Base-by-base conservation (phyloP, 2,888 invertebrate species). In the Scaptomyza flava region DNA sequence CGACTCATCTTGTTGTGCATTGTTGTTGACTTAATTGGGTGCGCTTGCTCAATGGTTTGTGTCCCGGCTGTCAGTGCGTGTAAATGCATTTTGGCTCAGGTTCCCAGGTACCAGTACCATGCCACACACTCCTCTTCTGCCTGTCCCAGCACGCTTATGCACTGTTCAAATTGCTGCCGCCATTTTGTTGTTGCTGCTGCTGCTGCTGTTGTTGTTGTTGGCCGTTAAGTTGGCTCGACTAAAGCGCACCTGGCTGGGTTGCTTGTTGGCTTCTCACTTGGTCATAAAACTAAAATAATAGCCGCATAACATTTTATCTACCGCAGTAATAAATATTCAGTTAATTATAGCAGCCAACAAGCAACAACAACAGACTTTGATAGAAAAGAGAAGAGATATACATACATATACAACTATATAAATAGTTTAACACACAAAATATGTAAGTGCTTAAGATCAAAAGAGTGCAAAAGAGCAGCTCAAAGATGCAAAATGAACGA, bases 221-320 rank as follows among this genome's bases (percentile, higher is more conserved):
- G 57, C 64, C 41, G 47, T 46, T 58, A 66, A 61, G 42, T 61
- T 72, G 73, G 68, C 79, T 72, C 42, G 70, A 60, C 69, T 82
- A 79, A 79, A 78, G 57, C 84, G 67, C 81, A 83, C 80, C 74
- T 81, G 77, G 63, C 63, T 65, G 56, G 46, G 62, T 42, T 48
- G 58, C 53, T 47, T 66, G 65, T 64, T 73, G 76, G 76, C 75
- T 76, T 80, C 80, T 64, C 63, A 68, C 51, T 68, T 59, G 71
- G 63, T 83, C 87, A 83, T 88, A 83, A 84, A 84, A 84, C 84
- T 86, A 81, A 86, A 84, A 88, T 84, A 84, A 88, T 83, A 79
- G 84, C 84, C 72, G 88, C 87, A 84, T 88, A 86, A 79, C 84
- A 88, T 86, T 88, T 88, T 84, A 84, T 84, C 88, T 88, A 84